Evolutionary conservation across 1,140 invertebrate genomes (phyloP), one percentile per base, ranked within the genome.

Genomic region (Drosophila virilis): DNA sequence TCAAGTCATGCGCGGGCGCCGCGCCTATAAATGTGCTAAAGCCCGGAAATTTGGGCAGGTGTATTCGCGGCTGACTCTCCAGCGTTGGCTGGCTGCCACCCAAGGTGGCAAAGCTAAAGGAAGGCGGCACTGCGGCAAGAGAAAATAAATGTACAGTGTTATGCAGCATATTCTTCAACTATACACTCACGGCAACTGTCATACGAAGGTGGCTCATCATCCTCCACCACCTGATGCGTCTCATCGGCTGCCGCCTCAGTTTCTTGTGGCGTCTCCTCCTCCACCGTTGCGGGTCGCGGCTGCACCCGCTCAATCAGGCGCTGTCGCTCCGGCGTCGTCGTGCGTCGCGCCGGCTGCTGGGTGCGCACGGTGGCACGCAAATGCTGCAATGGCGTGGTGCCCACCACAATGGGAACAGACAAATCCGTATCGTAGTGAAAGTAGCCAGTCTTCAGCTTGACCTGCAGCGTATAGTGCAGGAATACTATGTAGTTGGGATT

Each of bases 401-500:
- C 90, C 8, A 91, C 71, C 1, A 86, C 74, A 28, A 91, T 78
- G 1, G 90, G 90, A 54, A 85, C 83, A 7, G 90, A 91, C 2
- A 91, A 58, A n/a, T 91, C 90, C 42, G 90, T 90, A 28, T 91
- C 90, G 32, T 91, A 91, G 64, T 91, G 90, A 28, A 91, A 91
- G 48, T 51, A 89, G 1, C 90, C 90, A 5, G 90, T 91, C 57
- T 91, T 91, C 1, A 91, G 59, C 17, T 83, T 89, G 22, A 91
- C 71, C 64, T 91, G 90, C 28, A 91, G 62, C 37, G 90, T 90
- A 28, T 91, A 91, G 45, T 91, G 90, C 8, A 91, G 52, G 37
- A 91, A 91, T 33, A 91, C 90, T 46, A 91, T 91, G 50, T 91
- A 91, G 35, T 91, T 91, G 54, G 84, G 78, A 65, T 91, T 91